Evolutionary conservation across 2,113 vertebrate genomes (phyloP), one percentile per base, ranked within the genome.

Genomic region (Rhagologus leucostigma): DNA sequence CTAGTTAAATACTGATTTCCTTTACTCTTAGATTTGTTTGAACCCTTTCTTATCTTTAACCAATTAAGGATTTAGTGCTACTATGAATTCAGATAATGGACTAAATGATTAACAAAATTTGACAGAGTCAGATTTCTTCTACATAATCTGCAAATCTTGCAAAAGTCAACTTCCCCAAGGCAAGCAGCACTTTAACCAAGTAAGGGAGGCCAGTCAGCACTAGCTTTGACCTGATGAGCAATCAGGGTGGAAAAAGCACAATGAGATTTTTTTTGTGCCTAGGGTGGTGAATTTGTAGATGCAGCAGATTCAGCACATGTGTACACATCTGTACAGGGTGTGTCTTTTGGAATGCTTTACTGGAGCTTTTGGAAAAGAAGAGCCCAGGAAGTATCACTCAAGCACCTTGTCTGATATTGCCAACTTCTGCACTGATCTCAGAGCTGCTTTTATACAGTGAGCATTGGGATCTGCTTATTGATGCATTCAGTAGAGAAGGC

Each of bases 21-120:
- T 94, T 92, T 80, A 69, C 59, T 80, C 41, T 73, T 69, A 88
- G 46, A 81, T 73, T 84, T 68, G 26, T 56, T 83, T 80, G 42
- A 57, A 67, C 70, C 11, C 26, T 80, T 52, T 79, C 62, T 62
- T 96, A 83, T 84, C 79, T 80, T 86, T 49, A 80, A 65, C 35
- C 33, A 65, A 3, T 49, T 67, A 74, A 53, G 50, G 46, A 76
- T 86, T 93, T 80, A 80, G 55, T 49, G 42, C 42, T 83, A 46
- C 79, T 80, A 46, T 62, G n/a, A 62, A 80, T 77, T 90, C 67
- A 92, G 82, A 90, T 93, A 93, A 76, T 53, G n/a, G 57, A 80
- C 74, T 73, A 90, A 95, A 97, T 92, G 4, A 88, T 93, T 95
- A 88, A 93, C 88, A 80, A 80, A 95, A 80, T 13, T 37, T 53